phyloP scores from a whole-genome alignment of 2,797 vertebrate species.

The Podargus strigoides region DNA sequence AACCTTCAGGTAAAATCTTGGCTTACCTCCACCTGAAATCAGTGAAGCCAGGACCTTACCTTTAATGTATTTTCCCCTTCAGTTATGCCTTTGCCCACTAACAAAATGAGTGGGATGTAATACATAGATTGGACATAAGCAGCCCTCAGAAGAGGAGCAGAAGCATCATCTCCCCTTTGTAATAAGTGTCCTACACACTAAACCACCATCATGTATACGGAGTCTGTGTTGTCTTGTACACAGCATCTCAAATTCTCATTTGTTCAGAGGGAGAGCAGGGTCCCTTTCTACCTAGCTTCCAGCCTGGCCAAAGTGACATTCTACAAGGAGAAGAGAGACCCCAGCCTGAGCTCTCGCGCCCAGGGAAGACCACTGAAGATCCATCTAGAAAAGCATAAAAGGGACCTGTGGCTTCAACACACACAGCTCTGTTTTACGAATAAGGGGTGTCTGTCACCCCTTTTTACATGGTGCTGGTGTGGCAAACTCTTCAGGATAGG shows the following conservation, averaged over 20 bases:
- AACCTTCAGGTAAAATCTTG: background rate
- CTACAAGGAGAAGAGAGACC: background rate
- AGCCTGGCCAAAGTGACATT: background rate
- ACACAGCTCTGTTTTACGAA: background rate
- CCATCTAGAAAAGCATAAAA: background rate
- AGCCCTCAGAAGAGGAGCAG: background rate
- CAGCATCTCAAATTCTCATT: background rate
- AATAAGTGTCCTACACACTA: background rate
- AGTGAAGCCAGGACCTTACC: background rate
- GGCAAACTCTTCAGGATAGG: background rate
- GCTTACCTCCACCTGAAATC: background rate
- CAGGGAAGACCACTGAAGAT: background rate
- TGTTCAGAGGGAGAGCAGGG: background rate
- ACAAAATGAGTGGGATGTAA: background rate
- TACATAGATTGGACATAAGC: background rate
- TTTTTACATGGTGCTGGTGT: background rate
- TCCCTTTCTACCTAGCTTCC: background rate
- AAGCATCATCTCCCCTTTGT: background rate
- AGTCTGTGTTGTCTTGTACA: background rate
- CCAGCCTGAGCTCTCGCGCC: background rate
- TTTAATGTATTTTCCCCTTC: background rate
- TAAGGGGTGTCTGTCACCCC: background rate
- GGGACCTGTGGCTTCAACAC: background rate
- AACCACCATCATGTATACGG: accelerated
- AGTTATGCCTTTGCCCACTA: background rate